Percentiles rank a stretch among this genome's conserved stretches.
Conservation (phyloP, 2,888 invertebrate species). For the Drosophila testacea region DNA sequence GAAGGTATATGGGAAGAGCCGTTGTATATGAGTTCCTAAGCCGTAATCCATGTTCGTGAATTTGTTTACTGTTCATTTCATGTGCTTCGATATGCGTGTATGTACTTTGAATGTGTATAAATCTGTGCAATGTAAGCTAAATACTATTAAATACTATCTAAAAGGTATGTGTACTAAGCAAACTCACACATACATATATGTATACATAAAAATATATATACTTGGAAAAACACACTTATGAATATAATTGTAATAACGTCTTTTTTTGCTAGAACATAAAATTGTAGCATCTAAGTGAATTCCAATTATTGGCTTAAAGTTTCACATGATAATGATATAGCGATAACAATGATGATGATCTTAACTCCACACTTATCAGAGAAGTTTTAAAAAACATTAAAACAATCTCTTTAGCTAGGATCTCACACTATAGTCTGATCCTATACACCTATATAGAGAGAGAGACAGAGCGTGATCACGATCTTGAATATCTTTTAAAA, state of each 20-base stretch:
- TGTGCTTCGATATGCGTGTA: conserved; percentile 76
- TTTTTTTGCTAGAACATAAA: conserved; percentile 67
- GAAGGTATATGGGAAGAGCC: conserved; percentile 57
- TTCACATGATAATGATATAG: conserved; percentile 21
- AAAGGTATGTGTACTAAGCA: conserved; percentile 30
- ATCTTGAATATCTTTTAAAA: conserved; percentile 23
- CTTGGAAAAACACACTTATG: conserved; percentile 44
- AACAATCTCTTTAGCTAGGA: conserved; percentile 3
- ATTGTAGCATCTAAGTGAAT: conserved; percentile 46
- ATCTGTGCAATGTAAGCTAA: conserved; percentile 74
- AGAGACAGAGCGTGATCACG: background rate
- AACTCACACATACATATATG: too few relatives aligned
- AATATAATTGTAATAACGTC: conserved; percentile 58
- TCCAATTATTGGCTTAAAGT: conserved; percentile 37
- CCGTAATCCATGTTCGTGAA: conserved; percentile 80
- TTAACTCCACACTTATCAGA: background rate
- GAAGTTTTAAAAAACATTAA: background rate
- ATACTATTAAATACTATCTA: conserved; percentile 47
- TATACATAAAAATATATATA: conserved; percentile 1
- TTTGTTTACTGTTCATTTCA: conserved; percentile 79
- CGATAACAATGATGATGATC: conserved; percentile 8
- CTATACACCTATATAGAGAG: background rate
- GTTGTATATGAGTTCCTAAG: conserved; percentile 78
- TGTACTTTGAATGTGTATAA: conserved; percentile 78
- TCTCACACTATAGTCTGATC: conserved; percentile 8